Evolutionary conservation across 2,888 invertebrate species (phyloP).

Genomic region (Cerceris rybyensis): DNA sequence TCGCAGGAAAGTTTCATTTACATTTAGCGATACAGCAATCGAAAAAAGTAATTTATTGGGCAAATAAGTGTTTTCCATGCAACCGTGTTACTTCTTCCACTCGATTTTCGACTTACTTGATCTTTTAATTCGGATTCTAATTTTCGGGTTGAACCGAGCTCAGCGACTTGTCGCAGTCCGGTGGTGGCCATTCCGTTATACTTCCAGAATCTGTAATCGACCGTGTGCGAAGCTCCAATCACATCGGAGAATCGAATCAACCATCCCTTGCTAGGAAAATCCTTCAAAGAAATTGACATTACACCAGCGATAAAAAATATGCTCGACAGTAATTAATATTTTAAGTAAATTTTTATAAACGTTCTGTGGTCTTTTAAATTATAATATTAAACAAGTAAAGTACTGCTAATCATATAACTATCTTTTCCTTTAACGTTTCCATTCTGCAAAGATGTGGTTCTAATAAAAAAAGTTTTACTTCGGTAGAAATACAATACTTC

Average conservation of each 20-base stretch:
- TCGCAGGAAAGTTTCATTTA: too few species aligned
- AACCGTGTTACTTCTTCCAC: neutral
- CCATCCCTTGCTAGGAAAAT: slow-evolving; percentile 95
- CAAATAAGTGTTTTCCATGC: neutral
- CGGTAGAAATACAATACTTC: too few species aligned
- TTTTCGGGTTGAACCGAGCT: slow-evolving; percentile 94
- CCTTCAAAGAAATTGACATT: slow-evolving; percentile 76
- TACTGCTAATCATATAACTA: too few species aligned
- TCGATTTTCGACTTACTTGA: slow-evolving; percentile 83
- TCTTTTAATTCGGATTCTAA: slow-evolving; percentile 95
- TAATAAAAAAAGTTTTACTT: too few species aligned
- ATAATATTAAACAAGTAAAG: too few species aligned
- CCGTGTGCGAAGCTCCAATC: slow-evolving; percentile 96
- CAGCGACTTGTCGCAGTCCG: slow-evolving; percentile 94
- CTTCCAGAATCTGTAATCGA: slow-evolving; percentile 95
- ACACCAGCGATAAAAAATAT: neutral
- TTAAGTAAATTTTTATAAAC: neutral
- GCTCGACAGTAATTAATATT: neutral
- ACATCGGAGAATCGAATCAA: slow-evolving; percentile 98
- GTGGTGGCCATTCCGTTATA: slow-evolving; percentile 93
- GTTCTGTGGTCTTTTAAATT: too few species aligned
- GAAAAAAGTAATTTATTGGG: too few species aligned
- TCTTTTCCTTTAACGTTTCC: neutral
- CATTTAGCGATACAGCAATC: too few species aligned
- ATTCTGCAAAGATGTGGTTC: too few species aligned